Base-by-base conservation (phyloP, 2,113 vertebrate genomes). In the Candoia aspera region DNA sequence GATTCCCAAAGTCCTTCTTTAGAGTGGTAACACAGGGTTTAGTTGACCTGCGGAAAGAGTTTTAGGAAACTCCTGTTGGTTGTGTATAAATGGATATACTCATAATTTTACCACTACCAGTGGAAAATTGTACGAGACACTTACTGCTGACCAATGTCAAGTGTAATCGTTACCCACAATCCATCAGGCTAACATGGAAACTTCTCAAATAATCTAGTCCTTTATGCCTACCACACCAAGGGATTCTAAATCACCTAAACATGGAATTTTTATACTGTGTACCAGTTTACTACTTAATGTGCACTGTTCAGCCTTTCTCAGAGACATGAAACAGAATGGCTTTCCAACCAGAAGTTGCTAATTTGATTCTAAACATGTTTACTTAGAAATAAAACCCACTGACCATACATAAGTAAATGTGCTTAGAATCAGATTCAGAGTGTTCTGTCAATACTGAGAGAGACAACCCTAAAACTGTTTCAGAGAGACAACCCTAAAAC, bases 151-250 rank as follows among this genome's bases (percentile, higher is more conserved):
- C 88, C 11, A 0, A 89, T 21, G 84, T 93, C 92, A 92, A 90
- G 57, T 5, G 0, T 49, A 49, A 90, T 23, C 90, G 46, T 58
- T 93, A 92, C 95, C 91, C 83, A 23, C 83, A 55, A 91, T 54
- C 94, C 90, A 13, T 91, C 19, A 29, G 46, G 49, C 92, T 93
- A 94, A 89, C 94, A 91, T 83, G 93, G 94, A 91, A 93, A 92
- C 90, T 95, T 89, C 94, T 84, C 95, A 92, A 96, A 95, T 92
- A 95, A 92, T 37, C 90, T 33, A 26, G 10, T 83, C 88, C 92
- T 95, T 57, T 95, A 95, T 96, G 95, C 95, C 92, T 96, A 94
- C 86, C 91, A 95, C 96, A 96, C 92, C 91, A 93, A 90, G 92
- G 91, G 94, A 92, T 95, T 94, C 93, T 95, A 29, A 49, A 79